phyloP scores from a whole-genome alignment of 2,888 invertebrate genomes.

The Nyleta sp. region DNA sequence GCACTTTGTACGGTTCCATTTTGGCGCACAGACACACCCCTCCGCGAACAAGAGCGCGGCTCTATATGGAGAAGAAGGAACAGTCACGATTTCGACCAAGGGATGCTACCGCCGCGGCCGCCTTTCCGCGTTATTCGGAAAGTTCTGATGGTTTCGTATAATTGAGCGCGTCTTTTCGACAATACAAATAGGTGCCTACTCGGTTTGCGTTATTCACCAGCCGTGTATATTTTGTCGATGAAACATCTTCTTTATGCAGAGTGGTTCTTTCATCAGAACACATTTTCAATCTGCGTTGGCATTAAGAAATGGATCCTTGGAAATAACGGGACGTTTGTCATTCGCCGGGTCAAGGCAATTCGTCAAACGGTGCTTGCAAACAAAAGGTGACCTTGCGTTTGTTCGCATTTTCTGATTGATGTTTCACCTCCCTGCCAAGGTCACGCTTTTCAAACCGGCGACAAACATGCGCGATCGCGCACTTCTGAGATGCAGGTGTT shows the following conservation, averaged over 20 bases:
- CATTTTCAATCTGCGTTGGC: conserved; percentile 31
- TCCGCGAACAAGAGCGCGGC: conserved; percentile 39
- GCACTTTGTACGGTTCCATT: conserved; percentile 78
- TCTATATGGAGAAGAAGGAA: conserved; percentile 39
- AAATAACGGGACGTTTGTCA: conserved; percentile 11
- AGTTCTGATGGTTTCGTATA: conserved; percentile 65
- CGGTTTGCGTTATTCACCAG: conserved; percentile 39
- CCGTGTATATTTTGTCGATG: conserved; percentile 51
- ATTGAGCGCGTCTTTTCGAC: conserved; percentile 63
- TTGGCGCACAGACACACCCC: conserved; percentile 72
- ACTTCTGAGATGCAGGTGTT: neutral
- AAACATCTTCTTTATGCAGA: conserved; percentile 47
- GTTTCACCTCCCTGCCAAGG: conserved; percentile 4
- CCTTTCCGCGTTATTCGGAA: conserved; percentile 58
- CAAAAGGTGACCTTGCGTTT: conserved; percentile 8
- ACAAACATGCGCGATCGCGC: too few relatives aligned
- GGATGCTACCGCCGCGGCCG: conserved; percentile 43
- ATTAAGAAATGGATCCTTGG: conserved; percentile 23
- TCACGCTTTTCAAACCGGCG: conserved; percentile 1
- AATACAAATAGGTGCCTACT: conserved; percentile 62
- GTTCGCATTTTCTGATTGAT: conserved; percentile 6
- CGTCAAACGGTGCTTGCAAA: neutral
- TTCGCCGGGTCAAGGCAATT: conserved; percentile 22
- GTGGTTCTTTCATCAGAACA: conserved; percentile 48
- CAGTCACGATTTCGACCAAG: conserved; percentile 59